Conservation (phyloP, 2,888 invertebrate species). For the Macrophya annulata region DNA sequence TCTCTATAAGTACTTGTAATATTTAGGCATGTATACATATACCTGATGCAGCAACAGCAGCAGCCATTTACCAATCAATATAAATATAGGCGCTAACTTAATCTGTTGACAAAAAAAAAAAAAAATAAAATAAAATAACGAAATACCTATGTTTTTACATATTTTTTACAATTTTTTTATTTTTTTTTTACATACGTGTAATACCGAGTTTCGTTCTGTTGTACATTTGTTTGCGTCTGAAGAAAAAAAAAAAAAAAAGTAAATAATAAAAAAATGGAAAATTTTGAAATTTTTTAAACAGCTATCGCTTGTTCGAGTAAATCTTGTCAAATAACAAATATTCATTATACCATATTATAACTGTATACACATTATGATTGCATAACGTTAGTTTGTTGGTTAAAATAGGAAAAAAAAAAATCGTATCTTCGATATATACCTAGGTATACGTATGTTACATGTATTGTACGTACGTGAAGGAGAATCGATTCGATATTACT, state of each 20-base stretch:
- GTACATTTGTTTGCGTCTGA: neutral
- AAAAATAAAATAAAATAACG: neutral
- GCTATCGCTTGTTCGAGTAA: neutral
- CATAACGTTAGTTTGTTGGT: slow-evolving; percentile 5
- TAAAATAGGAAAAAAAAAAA: neutral
- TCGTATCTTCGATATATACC: neutral
- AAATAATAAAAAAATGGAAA: too few species aligned
- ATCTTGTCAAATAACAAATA: neutral
- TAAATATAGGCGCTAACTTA: neutral
- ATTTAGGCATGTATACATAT: neutral
- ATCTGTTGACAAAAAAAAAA: neutral
- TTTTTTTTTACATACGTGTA: neutral
- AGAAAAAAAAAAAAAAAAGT: neutral
- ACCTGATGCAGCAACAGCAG: neutral
- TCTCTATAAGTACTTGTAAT: neutral
- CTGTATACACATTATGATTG: neutral
- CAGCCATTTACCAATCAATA: neutral
- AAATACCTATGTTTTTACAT: neutral
- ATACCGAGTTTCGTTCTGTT: neutral
- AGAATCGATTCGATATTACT: neutral
- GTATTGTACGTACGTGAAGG: too few species aligned
- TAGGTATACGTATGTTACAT: neutral
- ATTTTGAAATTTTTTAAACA: neutral
- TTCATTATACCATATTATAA: neutral
- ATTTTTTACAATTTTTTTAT: neutral